A percentile compares a stretch with the other conserved stretches of the same genome.
Evolutionary conservation across 2,797 vertebrate genomes (phyloP).

Genomic region (Pelobates cultripes): DNA sequence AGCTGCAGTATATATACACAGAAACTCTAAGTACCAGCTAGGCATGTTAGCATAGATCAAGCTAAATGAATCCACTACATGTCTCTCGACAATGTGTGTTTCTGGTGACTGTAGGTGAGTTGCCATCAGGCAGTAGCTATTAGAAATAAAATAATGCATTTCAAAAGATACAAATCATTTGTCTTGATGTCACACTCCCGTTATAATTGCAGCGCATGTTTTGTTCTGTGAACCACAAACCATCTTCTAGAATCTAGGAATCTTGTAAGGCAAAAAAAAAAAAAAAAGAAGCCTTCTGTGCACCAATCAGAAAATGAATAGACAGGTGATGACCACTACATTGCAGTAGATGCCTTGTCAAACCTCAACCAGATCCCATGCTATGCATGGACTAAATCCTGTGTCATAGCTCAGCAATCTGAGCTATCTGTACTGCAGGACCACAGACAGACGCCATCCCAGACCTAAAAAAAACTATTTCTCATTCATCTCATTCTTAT

Average conservation of each 20-base stretch:
- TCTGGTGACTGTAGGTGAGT: background rate
- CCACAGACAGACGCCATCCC: no score
- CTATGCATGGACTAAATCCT: no score
- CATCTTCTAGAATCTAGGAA: background rate
- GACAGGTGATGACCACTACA: no score
- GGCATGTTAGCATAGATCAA: conserved; percentile 37
- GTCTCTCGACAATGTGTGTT: background rate
- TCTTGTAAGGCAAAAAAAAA: no score
- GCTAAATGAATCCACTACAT: background rate
- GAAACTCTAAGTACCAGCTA: conserved; percentile 31
- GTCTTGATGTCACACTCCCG: background rate
- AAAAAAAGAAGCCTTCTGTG: no score
- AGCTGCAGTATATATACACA: conserved; percentile 13
- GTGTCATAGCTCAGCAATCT: no score
- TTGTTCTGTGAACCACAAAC: background rate
- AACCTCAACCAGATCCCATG: no score
- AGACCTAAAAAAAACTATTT: no score
- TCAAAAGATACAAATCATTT: background rate
- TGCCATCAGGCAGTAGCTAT: background rate
- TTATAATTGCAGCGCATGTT: background rate
- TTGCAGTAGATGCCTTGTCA: no score
- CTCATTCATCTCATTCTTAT: no score
- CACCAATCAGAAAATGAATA: no score
- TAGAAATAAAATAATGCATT: background rate
- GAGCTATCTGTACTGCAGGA: no score